phyloP scores from a whole-genome alignment of 1,140 invertebrate genomes.

The Ericerus pela region DNA sequence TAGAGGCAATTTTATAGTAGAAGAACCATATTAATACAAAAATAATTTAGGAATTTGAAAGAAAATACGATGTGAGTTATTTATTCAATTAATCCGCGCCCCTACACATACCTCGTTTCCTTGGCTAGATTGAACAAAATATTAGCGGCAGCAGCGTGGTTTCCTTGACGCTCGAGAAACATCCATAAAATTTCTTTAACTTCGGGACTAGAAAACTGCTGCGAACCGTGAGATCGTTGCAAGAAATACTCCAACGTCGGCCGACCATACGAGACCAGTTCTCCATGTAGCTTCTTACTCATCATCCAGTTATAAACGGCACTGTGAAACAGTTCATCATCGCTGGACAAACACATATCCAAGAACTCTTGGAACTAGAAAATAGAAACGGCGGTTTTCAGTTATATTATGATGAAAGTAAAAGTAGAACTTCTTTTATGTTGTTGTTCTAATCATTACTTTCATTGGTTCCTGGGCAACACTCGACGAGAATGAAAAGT shows the following conservation, averaged over 20 bases:
- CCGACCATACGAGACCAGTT: constrained; percentile 59
- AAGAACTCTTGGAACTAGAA: constrained; percentile 17
- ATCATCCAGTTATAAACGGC: constrained; percentile 90
- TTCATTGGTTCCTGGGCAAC: not conserved
- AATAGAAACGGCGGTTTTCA: not conserved
- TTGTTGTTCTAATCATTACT: not conserved
- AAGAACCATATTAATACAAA: no score
- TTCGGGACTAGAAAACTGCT: constrained; percentile 25
- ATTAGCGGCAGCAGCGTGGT: constrained; percentile 83
- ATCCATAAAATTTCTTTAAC: constrained; percentile 86
- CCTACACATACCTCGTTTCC: constrained; percentile 44
- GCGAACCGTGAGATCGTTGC: constrained; percentile 18
- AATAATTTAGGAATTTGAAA: no score
- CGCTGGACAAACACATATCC: constrained; percentile 19
- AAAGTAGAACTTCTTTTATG: not conserved
- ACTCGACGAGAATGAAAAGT: constrained; percentile 3
- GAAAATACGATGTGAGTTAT: not conserved
- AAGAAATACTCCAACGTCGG: constrained; percentile 42
- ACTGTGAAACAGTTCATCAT: constrained; percentile 78
- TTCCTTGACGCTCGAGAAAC: constrained; percentile 81
- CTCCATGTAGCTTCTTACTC: constrained; percentile 53
- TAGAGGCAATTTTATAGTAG: no score
- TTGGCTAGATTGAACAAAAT: constrained; percentile 78
- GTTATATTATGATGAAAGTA: not conserved
- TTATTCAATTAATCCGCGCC: not conserved